Conservation (phyloP, 92 coral and sea anemone genomes). For the Siderastrea siderea region DNA sequence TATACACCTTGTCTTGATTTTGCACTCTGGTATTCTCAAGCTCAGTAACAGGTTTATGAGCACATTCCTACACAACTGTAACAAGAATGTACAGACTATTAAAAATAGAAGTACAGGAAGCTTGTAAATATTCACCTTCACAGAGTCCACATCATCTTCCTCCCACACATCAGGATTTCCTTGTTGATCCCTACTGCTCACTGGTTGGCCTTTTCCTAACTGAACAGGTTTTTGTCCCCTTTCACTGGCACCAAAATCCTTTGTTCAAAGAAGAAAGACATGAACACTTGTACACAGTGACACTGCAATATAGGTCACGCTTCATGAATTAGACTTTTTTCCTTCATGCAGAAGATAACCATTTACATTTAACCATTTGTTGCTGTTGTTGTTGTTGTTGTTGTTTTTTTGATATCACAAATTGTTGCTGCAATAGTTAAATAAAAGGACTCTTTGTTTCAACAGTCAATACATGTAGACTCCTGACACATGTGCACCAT, state of each 20-base stretch:
- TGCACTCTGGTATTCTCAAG: no score
- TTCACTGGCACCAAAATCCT: constrained; percentile 77
- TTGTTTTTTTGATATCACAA: no score
- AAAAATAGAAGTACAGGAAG: neutral
- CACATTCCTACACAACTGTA: no score
- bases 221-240: constrained; percentile 45
- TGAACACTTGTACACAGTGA: neutral
- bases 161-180: constrained; percentile 65
- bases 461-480: no score
- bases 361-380: no score
- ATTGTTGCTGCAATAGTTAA: no score
- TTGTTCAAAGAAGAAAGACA: neutral
- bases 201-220: constrained; percentile 26
- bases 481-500: no score
- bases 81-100: neutral
- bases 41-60: no score
- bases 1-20: no score
- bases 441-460: no score
- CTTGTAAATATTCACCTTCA: constrained; percentile 52
- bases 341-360: no score
- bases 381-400: no score
- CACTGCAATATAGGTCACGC: neutral
- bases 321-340: neutral
- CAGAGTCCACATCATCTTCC: constrained; percentile 82
- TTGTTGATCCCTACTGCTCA: constrained; percentile 35